phyloP scores from a whole-genome alignment of 2,888 invertebrate genomes.

The Lamellibrachia satsuma region DNA sequence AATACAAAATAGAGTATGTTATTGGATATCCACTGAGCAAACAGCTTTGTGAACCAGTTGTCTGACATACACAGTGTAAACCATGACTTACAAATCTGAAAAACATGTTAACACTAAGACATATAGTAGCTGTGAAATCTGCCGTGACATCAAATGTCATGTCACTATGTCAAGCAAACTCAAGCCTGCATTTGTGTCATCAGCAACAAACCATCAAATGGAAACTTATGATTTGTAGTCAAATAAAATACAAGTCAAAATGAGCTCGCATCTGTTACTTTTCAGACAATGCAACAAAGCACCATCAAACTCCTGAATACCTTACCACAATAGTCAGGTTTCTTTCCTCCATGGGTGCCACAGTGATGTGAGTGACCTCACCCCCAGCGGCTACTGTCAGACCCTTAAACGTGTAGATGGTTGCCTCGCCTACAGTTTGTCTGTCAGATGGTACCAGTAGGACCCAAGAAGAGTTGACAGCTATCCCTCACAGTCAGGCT shows the following conservation, averaged over 20 bases:
- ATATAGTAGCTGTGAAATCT: too few species aligned
- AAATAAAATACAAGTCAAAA: neutral
- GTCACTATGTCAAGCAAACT: too few species aligned
- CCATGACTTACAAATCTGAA: too few species aligned
- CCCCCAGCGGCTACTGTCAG: conserved; percentile 49
- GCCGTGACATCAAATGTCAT: too few species aligned
- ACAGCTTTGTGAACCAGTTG: neutral
- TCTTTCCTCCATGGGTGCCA: conserved; percentile 38
- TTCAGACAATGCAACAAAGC: neutral
- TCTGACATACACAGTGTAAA: neutral
- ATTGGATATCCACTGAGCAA: neutral
- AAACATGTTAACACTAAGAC: too few species aligned
- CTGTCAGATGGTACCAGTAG: conserved; percentile 40
- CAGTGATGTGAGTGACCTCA: conserved; percentile 47
- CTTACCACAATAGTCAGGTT: conserved; percentile 42
- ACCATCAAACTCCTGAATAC: neutral
- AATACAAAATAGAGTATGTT: too few species aligned
- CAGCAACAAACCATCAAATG: too few species aligned
- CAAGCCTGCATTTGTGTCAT: too few species aligned
- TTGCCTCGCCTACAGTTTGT: conserved; percentile 32
- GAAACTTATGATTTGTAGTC: neutral
- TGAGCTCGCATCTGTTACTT: neutral
- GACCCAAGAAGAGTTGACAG: conserved; percentile 46
- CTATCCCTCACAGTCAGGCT: conserved; percentile 47
- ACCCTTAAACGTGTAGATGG: conserved; percentile 40